Evolutionary conservation across 2,888 invertebrate species (phyloP), one percentile per base, ranked within the genome.

Genomic region (Schizaphis graminum): DNA sequence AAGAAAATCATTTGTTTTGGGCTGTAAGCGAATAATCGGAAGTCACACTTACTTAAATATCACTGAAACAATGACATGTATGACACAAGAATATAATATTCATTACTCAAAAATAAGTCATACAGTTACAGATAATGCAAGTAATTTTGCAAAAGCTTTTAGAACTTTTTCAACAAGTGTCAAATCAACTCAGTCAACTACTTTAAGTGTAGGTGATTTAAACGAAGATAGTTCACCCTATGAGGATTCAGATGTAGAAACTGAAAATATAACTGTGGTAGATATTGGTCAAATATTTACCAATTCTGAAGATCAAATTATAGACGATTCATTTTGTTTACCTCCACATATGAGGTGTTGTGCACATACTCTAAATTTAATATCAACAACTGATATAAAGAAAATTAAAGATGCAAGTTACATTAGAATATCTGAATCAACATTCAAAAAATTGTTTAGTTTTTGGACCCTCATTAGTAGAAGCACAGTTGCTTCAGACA

Each of bases 341-440:
- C 84, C 84, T 3, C 21, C 35, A 41, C 84, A 84, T 84, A 24
- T 84, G 24, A 84, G 49, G n/a, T 87, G 49, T 87, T 28, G 87
- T 49, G 87, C 87, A 11, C 87, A 87, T 49, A 87, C n/a, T n/a
- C n/a, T n/a, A n/a, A n/a, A 87, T 87, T 49, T 49, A n/a, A 87
- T 87, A 49, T 28, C 87, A 28, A 87, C 87, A 24, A 49, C 87
- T 28, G 49, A 53, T 49, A 87, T 87, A 24, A 16, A 28, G 2
- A 87, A 87, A 86, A 87, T 49, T 28, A 87, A 10, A 11, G 28
- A 87, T 49, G 13, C 49, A 26, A 28, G 8, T 16, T 87, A 47
- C 44, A 28, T 47, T 44, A 21, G 13, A 26, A 11, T 49, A 16
- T 53, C 53, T n/a, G n/a, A 87, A 87, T 49, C 47, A 44, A 86